Conservation (phyloP, 64 coral and sea anemone species). For the Montipora sp. region DNA sequence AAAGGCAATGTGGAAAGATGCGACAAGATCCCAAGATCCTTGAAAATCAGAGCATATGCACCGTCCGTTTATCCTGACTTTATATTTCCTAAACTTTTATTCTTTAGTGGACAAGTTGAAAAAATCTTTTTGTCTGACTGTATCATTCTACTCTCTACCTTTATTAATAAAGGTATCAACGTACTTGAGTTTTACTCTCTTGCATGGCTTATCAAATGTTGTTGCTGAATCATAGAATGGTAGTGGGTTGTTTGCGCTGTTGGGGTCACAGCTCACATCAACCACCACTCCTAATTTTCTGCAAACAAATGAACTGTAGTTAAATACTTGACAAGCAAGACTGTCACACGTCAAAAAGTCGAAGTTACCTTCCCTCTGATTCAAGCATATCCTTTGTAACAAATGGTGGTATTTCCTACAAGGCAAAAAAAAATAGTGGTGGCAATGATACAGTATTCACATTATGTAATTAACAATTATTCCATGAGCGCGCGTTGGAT, state of each 20-base stretch:
- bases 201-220: conserved; percentile 56
- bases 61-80: too few relatives aligned
- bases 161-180: not conserved
- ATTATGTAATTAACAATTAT: too few relatives aligned
- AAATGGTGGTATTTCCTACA: conserved; percentile 74
- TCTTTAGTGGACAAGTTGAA: too few relatives aligned
- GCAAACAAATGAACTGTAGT: not conserved
- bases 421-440: too few relatives aligned
- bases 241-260: conserved; percentile 60
- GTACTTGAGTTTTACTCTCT: conserved; percentile 41
- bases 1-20: too few relatives aligned
- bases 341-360: not conserved
- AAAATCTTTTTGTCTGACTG: too few relatives aligned
- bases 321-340: not conserved
- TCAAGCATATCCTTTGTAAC: conserved; percentile 67
- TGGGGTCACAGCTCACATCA: conserved; percentile 70
- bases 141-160: not conserved
- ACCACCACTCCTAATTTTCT: conserved; percentile 65
- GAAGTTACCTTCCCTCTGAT: conserved; percentile 45
- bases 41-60: too few relatives aligned
- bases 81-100: too few relatives aligned
- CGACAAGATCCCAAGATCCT: too few relatives aligned
- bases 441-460: too few relatives aligned
- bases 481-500: too few relatives aligned
- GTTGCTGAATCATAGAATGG: conserved; percentile 57